phyloP scores from a whole-genome alignment of 2,113 vertebrate genomes.

The Lepus timidus region DNA sequence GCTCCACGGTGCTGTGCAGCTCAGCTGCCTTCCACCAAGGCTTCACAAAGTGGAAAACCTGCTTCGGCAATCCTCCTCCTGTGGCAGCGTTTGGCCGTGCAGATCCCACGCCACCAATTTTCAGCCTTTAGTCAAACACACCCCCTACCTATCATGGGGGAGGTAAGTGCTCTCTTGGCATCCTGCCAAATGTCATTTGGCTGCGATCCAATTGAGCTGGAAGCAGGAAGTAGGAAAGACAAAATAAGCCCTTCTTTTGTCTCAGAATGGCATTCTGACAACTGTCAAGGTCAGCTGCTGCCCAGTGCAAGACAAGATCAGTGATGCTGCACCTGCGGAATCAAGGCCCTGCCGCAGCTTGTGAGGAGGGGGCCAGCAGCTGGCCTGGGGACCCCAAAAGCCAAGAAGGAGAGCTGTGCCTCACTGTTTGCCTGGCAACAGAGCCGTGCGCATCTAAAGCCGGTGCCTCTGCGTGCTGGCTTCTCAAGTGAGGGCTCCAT shows the following conservation, averaged over 20 bases:
- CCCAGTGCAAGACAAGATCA: not conserved
- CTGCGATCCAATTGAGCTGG: not conserved
- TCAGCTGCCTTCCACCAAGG: not conserved
- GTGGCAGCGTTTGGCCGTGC: not conserved
- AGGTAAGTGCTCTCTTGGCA: not conserved
- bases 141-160: not conserved
- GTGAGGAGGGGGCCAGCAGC: fast-evolving
- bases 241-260: not conserved
- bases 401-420: fast-evolving
- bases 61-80: not conserved
- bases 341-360: not conserved
- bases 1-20: not conserved
- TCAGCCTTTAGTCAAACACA: slow-evolving; percentile 46
- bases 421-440: not conserved
- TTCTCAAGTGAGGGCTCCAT: not conserved
- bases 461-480: too few relatives aligned
- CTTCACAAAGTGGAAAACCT: not conserved
- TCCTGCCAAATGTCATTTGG: slow-evolving; percentile 53
- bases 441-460: not conserved
- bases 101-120: not conserved
- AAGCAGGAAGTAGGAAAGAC: slow-evolving; percentile 13
- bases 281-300: not conserved
- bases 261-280: slow-evolving; percentile 42
- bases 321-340: not conserved
- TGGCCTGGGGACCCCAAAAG: not conserved